Conservation (phyloP, 2,888 invertebrate genomes). For the Stenchaetothrips biformis region DNA sequence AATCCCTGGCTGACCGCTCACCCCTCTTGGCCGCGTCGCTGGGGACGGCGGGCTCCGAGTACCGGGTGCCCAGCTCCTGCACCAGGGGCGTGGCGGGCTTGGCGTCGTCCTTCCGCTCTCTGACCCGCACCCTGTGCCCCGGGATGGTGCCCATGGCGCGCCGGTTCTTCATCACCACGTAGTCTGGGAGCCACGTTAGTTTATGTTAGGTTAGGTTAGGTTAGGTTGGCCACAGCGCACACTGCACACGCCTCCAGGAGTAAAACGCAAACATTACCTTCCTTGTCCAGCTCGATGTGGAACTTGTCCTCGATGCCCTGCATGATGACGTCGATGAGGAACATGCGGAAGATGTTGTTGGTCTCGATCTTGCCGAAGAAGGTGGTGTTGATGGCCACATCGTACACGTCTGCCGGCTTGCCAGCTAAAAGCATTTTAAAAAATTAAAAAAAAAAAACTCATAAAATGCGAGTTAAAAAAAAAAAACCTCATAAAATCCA, state of each 20-base stretch:
- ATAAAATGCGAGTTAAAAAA: neutral
- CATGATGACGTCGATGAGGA: constrained; percentile 72
- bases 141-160: constrained; percentile 68
- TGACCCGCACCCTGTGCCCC: constrained; percentile 66
- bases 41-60: neutral
- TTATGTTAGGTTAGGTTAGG: no score
- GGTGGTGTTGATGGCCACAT: constrained; percentile 73
- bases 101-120: constrained; percentile 50
- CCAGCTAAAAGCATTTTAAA: constrained; percentile 50
- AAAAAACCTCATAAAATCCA: no score
- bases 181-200: no score
- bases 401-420: constrained; percentile 67
- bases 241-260: no score
- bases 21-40: neutral
- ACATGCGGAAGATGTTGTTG: constrained; percentile 67
- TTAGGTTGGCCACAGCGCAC: no score
- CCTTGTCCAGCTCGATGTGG: constrained; percentile 60
- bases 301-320: constrained; percentile 78
- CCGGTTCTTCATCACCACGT: constrained; percentile 65
- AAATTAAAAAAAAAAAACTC: neutral
- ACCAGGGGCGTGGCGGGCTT: constrained; percentile 51
- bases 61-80: constrained; percentile 51
- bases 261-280: no score
- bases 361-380: constrained; percentile 72
- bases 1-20: no score